Base-by-base conservation (phyloP, 2,797 vertebrate species). In the Microcaecilia unicolor region DNA sequence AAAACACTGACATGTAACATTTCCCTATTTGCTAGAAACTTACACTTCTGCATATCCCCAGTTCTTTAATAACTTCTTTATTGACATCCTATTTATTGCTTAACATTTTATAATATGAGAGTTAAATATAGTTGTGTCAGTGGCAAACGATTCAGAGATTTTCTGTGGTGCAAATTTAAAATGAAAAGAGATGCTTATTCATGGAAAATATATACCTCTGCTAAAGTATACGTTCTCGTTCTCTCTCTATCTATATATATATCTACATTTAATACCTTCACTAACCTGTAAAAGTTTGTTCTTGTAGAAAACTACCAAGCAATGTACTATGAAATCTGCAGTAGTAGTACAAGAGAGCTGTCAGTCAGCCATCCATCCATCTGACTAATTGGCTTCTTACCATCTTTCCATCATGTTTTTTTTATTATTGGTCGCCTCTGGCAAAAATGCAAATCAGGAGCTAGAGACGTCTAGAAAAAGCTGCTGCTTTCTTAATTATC, bases 401-500 rank as follows among this genome's bases (percentile, higher is more conserved):
- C 91, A 90, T 88, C 87, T 89, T 91, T 91, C 92, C 87, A 88
- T 91, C 92, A 92, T 90, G 91, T 93, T 84, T 91, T 90, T 93
- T 97, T 81, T 91, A 93, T 97, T 95, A 93, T 93, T 88, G 90
- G 87, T 93, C 68, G 93, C 94, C 94, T 94, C 93, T 97, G 94
- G 94, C 93, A 89, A 95, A 94, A 97, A 98, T 98, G 94, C 91
- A 98, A 94, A 98, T 97, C 83, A 89, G 45, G 73, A 80, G 83
- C 83, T 88, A 87, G 81, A 88, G 80, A 78, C 80, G 79, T 83
- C 83, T 86, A 78, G 74, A 74, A 84, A 80, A 84, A 80, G 82
- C 87, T 94, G 88, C 91, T 90, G 89, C 90, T 94, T 93, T 93
- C 91, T 98, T 97, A 98, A 98, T 98, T 98, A 97, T 97, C 91